Evolutionary conservation across 2,797 vertebrate species (phyloP), one percentile per base, ranked within the genome.

Genomic region (Pangasius djambal): DNA sequence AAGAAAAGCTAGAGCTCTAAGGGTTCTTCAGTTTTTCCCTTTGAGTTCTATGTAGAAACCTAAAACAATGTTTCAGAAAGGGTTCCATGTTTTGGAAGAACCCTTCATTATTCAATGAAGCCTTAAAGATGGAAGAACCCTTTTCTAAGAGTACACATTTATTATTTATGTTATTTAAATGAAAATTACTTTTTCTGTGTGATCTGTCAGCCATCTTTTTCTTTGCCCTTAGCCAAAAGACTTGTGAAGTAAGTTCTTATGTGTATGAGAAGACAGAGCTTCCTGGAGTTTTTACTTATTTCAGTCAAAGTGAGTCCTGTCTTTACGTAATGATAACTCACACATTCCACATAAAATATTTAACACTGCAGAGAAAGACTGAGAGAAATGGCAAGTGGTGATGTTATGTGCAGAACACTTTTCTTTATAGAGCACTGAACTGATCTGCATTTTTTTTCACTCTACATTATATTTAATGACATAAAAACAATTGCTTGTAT

Each of bases 241-340:
- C 78, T n/a, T 93, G 92, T 40, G 15, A 72, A 2, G 8, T 65
- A 52, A 79, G 18, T 67, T 67, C 78, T 78, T 91, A 90, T 86
- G 63, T 78, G 57, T 93, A 92, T 63, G 57, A 91, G 78, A 91
- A 92, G 88, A 92, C 89, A 28, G 84, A 87, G 59, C 78, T 90
- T 86, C 91, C 92, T 34, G 92, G 91, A 79, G 69, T 67, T 50
- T 91, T 93, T 83, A 91, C 67, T 22, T 93, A 93, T 87, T 91
- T 89, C 84, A 92, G 92, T 86, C 69, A 79, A 85, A 87, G 92
- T 93, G 90, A 91, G 92, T 87, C 10, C 40, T 86, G 13, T 84
- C 82, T 8, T 52, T 85, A 13, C 70, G 5, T 48, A 52, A 79
- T 65, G 9, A 37, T n/a, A 44, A 6, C 31, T 81, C 50, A 34